Evolutionary conservation across 2,113 vertebrate genomes (phyloP).

Genomic region (Mustela lutreola): DNA sequence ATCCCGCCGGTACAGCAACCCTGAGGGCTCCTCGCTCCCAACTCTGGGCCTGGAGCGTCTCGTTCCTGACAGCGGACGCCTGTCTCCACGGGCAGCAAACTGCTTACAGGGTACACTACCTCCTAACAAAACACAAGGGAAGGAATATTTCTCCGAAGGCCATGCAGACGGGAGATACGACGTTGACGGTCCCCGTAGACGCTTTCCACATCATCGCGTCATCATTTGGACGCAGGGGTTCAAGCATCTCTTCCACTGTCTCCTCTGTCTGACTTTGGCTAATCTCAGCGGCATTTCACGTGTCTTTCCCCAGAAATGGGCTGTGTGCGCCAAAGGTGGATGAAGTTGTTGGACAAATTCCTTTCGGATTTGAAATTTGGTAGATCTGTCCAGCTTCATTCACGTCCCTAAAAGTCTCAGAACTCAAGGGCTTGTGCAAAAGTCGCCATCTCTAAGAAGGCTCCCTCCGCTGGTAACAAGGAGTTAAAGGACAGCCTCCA

Average conservation of each 20-base stretch:
- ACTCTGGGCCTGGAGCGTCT: accelerated
- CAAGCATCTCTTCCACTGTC: not conserved
- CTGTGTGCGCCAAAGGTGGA: not conserved
- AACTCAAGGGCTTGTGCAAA: not conserved
- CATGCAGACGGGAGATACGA: too few species aligned
- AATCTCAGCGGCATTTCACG: not conserved
- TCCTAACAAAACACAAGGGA: not conserved
- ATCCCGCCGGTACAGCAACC: accelerated
- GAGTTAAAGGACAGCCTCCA: not conserved
- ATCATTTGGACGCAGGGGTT: not conserved
- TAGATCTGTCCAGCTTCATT: not conserved
- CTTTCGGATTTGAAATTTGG: not conserved
- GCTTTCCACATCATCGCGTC: not conserved
- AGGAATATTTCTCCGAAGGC: not conserved
- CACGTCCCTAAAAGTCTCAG: not conserved
- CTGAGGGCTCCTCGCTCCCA: accelerated
- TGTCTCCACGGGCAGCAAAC: not conserved
- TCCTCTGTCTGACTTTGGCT: not conserved
- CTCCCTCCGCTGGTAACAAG: not conserved
- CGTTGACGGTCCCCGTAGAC: not conserved
- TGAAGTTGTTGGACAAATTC: not conserved
- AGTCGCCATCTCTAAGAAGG: accelerated
- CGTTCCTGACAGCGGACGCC: accelerated
- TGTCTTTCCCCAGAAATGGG: not conserved
- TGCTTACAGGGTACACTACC: too few species aligned